These are phyloP conservation scores for Isichthys henryi DNA, from an alignment of 2,113 vertebrate genomes.

Conservation along the genomic window DNA sequence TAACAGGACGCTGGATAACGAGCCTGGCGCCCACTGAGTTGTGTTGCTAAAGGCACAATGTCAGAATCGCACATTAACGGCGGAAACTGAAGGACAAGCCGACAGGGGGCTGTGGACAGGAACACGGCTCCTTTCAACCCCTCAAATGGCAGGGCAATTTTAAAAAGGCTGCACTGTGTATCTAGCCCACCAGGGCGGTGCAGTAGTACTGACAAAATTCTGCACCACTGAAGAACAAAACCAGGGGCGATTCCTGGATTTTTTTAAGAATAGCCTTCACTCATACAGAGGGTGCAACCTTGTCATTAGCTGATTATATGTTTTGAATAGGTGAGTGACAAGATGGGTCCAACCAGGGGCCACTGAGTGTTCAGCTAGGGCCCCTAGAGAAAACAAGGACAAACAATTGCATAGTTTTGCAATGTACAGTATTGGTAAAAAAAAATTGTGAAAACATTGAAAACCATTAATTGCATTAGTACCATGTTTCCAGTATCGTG, in stretches of 20 bases:
- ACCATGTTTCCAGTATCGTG: not conserved
- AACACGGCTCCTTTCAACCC: not conserved
- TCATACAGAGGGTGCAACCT: not conserved
- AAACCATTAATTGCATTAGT: too few relatives aligned
- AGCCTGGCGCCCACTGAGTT: not conserved
- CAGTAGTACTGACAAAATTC: not conserved
- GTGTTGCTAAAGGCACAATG: not conserved
- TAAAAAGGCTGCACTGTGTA: not conserved
- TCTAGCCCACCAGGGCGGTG: not conserved
- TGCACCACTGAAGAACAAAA: not conserved
- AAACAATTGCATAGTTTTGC: not conserved
- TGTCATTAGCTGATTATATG: not conserved
- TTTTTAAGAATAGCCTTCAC: not conserved
- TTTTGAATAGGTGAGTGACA: not conserved
- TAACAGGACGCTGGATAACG: not conserved
- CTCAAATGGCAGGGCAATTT: not conserved
- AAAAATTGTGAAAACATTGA: not conserved
- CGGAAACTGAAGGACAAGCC: not conserved
- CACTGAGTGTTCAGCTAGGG: not conserved
- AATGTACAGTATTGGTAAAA: not conserved
- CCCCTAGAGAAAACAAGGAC: not conserved
- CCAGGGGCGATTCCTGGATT: not conserved
- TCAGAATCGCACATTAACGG: not conserved
- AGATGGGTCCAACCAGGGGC: not conserved
- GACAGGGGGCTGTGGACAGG: not conserved